These are phyloP conservation scores for Cotesia congregata DNA, from an alignment of 2,888 invertebrate species.

Conservation along the genomic window DNA sequence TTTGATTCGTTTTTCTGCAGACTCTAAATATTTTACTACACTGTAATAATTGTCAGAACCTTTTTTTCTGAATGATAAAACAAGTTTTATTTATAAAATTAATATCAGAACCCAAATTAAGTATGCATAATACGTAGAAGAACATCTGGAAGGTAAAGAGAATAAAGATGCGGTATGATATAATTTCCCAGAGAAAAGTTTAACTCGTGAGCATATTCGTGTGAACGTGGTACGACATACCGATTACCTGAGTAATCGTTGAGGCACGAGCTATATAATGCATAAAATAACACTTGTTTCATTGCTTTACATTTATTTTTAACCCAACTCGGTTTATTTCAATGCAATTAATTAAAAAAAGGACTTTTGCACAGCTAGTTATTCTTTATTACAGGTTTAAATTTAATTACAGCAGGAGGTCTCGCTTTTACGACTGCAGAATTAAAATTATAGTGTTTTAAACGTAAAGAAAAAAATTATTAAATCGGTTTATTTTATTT, in stretches of 20 bases:
- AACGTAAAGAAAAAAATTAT: neutral
- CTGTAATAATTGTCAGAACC: neutral
- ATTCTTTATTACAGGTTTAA: constrained; percentile 16
- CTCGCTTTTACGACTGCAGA: neutral
- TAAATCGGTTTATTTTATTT: neutral
- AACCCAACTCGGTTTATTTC: neutral
- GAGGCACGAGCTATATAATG: constrained; percentile 22
- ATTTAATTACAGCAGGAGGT: neutral
- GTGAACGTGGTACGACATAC: constrained; percentile 5
- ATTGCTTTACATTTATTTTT: constrained; percentile 1
- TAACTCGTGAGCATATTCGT: constrained; percentile 20
- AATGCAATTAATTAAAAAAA: neutral
- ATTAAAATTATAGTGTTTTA: neutral
- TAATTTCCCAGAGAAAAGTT: constrained; percentile 56
- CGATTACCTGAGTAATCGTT: constrained; percentile 12
- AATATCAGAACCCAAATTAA: constrained; percentile 53
- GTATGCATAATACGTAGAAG: constrained; percentile 61
- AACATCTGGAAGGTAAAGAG: constrained; percentile 37
- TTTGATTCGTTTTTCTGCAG: too few relatives aligned
- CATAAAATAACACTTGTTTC: constrained; percentile 10
- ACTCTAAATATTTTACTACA: too few relatives aligned
- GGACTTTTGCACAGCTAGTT: constrained; percentile 4
- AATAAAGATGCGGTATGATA: constrained; percentile 60
- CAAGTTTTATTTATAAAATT: neutral
- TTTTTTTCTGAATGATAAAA: neutral